These are phyloP conservation scores for Drosophila sucinea DNA, from an alignment of 1,140 invertebrate species.

Conservation along the genomic window DNA sequence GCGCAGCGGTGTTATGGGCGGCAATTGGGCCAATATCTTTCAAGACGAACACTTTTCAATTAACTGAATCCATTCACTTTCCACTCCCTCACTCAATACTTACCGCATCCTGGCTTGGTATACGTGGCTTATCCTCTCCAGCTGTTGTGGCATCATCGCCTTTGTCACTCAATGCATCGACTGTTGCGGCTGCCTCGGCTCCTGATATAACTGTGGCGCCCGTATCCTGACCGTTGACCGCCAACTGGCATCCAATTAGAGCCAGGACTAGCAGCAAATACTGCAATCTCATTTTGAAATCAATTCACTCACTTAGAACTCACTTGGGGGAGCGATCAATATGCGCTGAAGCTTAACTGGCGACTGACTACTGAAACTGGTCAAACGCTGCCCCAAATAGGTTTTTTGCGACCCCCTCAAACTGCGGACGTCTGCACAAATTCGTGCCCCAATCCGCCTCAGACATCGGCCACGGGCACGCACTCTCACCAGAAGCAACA, in stretches of 20 bases:
- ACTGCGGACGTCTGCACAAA: conserved; percentile 58
- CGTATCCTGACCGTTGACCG: conserved; percentile 34
- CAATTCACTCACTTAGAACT: neutral
- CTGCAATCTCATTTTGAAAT: conserved; percentile 48
- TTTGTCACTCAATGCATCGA: neutral
- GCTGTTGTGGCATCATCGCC: neutral
- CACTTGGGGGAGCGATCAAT: conserved; percentile 24
- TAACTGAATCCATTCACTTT: neutral
- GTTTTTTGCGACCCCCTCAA: conserved; percentile 55
- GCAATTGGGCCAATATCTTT: conserved; percentile 56
- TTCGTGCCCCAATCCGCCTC: conserved; percentile 49
- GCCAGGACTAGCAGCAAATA: conserved; percentile 53
- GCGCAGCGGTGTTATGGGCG: conserved; percentile 18
- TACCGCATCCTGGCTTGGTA: conserved; percentile 44
- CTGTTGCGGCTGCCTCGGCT: conserved; percentile 9
- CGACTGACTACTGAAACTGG: conserved; percentile 52
- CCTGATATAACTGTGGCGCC: conserved; percentile 9
- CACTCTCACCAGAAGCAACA: conserved; percentile 24
- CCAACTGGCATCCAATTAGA: conserved; percentile 26
- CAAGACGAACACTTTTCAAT: neutral
- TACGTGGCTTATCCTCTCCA: conserved; percentile 10
- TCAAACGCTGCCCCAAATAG: conserved; percentile 68
- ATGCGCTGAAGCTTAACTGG: conserved; percentile 54
- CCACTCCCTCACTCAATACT: neutral
- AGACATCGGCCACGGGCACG: conserved; percentile 55